Evolutionary conservation across 92 coral and sea anemone genomes (phyloP).

Genomic region (Parazoanthus swiftii): DNA sequence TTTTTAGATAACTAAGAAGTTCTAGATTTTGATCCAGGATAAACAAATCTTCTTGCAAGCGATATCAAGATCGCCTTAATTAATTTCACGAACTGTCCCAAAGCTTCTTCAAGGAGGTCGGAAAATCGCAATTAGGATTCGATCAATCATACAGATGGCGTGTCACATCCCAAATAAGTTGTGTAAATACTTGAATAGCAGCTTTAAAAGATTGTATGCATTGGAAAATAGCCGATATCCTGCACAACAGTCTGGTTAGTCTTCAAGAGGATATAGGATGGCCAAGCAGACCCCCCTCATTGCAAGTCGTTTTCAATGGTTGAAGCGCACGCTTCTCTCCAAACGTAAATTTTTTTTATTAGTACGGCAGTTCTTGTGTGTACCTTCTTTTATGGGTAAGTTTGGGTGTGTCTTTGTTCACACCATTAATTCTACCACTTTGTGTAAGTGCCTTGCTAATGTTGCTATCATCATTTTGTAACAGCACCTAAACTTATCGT

Average conservation of each 20-base stretch:
- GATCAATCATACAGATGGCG: constrained; percentile 76
- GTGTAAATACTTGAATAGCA: constrained; percentile 66
- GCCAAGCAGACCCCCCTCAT: constrained; percentile 32
- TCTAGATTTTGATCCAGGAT: constrained; percentile 30
- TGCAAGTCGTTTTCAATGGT: constrained; percentile 1
- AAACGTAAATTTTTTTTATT: background rate
- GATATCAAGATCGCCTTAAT: constrained; percentile 57
- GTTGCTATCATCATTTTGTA: background rate
- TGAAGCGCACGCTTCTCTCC: constrained; percentile 22
- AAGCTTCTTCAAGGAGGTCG: constrained; percentile 87
- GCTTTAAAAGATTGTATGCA: constrained; percentile 69
- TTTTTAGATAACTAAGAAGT: background rate
- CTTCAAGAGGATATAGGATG: constrained; percentile 30
- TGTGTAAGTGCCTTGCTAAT: background rate
- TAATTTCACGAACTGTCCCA: constrained; percentile 55
- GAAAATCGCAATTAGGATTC: constrained; percentile 59
- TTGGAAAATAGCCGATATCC: constrained; percentile 43
- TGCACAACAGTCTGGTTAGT: constrained; percentile 16
- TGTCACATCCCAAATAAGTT: constrained; percentile 67
- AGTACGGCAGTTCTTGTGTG: background rate
- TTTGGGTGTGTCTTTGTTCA: background rate
- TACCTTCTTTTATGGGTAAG: constrained; percentile 17
- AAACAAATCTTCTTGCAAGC: constrained; percentile 37
- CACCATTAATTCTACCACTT: background rate
- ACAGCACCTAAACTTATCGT: background rate